These are phyloP conservation scores for Muscicapa adusta DNA, from an alignment of 2,113 vertebrate genomes.

Conservation along the genomic window DNA sequence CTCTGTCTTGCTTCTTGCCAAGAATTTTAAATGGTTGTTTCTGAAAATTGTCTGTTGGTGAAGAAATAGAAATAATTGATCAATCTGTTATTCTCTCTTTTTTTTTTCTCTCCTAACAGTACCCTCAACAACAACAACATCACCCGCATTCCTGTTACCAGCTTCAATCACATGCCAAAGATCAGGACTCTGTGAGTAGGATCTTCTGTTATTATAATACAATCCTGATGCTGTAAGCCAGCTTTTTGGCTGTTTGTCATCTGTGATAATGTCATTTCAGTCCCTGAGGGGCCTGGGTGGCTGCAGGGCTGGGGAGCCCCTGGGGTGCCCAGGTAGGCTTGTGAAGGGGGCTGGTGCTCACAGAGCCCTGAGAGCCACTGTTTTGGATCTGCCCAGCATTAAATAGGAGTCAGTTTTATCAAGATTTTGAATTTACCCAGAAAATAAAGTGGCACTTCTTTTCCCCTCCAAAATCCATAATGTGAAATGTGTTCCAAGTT, in stretches of 20 bases:
- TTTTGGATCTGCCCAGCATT: not conserved
- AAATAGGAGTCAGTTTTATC: not conserved
- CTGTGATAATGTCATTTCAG: not conserved
- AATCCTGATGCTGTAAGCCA: not conserved
- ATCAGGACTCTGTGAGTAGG: slow-evolving; percentile 96
- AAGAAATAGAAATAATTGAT: not conserved
- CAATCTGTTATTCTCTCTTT: not conserved
- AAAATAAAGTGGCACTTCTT: not conserved
- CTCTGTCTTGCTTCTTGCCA: not conserved
- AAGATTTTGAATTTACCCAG: fast-evolving
- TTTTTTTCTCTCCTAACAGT: slow-evolving; percentile 61
- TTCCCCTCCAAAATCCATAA: not conserved
- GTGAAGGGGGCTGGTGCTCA: not conserved
- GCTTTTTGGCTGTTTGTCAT: not conserved
- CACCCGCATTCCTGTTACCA: slow-evolving; percentile 95
- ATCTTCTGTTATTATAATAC: not conserved
- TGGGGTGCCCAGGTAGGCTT: not conserved
- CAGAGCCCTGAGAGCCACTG: not conserved
- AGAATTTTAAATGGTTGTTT: not conserved
- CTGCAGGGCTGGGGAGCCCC: not conserved
- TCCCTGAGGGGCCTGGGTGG: not conserved
- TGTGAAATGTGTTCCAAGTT: not conserved
- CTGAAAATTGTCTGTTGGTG: not conserved
- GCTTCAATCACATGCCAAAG: slow-evolving; percentile 99
- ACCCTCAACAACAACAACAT: slow-evolving; percentile 99